Percentiles rank a stretch among this genome's conserved stretches.
Evolutionary conservation across 1,140 invertebrate genomes (phyloP).

Genomic region (Zaprionus lachaisei): DNA sequence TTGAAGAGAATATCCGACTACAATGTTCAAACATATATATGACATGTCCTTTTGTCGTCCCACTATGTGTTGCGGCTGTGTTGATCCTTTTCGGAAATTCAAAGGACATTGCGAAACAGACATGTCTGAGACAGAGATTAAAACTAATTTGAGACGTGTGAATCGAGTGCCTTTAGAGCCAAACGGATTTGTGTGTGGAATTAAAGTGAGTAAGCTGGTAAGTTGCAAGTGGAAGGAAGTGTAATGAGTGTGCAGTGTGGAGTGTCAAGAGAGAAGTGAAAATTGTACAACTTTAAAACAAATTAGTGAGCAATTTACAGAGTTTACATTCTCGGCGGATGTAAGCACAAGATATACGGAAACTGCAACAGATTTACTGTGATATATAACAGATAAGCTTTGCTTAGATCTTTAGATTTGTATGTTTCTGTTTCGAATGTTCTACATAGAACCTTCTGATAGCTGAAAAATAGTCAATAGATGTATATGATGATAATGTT

Average conservation of each 20-base stretch:
- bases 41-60: not conserved
- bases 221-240: not conserved
- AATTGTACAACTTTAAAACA: conserved; percentile 3
- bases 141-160: conserved; percentile 5
- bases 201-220: not conserved
- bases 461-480: no score
- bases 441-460: no score
- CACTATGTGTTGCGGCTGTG: not conserved
- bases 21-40: not conserved
- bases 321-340: not conserved
- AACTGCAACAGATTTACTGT: no score
- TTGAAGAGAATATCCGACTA: not conserved
- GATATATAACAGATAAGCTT: no score
- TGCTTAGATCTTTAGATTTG: no score
- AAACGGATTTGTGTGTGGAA: not conserved
- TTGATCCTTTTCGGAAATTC: conserved; percentile 12
- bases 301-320: conserved; percentile 2
- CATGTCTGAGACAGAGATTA: conserved; percentile 2
- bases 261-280: not conserved
- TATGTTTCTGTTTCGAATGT: no score
- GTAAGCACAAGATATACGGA: not conserved
- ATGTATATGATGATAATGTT: no score
- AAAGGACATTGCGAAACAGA: not conserved
- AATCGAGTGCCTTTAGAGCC: not conserved
- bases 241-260: not conserved